Base-by-base conservation (phyloP, 2,113 vertebrate genomes). In the Orientallactaga bullata region DNA sequence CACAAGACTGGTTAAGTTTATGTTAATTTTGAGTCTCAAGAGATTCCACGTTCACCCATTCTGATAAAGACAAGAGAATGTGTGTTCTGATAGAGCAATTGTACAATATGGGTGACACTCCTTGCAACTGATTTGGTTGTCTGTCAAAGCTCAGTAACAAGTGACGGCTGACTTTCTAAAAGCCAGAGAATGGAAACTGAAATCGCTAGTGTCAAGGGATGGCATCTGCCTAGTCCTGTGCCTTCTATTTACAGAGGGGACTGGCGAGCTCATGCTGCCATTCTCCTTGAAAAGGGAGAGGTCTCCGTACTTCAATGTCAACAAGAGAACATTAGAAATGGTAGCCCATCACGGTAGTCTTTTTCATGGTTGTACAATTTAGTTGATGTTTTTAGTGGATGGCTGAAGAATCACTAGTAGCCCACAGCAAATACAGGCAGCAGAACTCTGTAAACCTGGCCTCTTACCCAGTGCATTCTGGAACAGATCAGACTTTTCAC, bases 71-170 rank as follows among this genome's bases (percentile, higher is more conserved):
- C 5, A 28, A 61, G 77, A 24, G 60, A 79, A 78, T 78, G 24
- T 15, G 3, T 72, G 18, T 73, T 15, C 79, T 55, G 55, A 55
- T 55, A 61, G 32, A 85, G 4, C 8, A 15, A 76, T 81, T 91
- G 80, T 55, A 63, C 35, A 47, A 58, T 89, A 63, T 47, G 4
- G 78, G 73, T 28, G 61, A 12, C 28, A 74, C 55, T 66, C 81
- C 88, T 96, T 86, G 24, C 28, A 89, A 88, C 51, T 88, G 23
- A 23, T 96, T 94, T 93, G 63, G 89, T 83, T 95, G 89, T 11
- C 82, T 96, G 73, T 97, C 88, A 96, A 88, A 89, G 0, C 9
- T 35, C 94, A 94, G 71, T 97, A 95, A 91, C 37, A 94, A 89
- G 23, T 80, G 82, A 93, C 42, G 89, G 35, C 78, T 96, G 82